phyloP scores from a whole-genome alignment of 2,113 vertebrate species.

The Cephalopholis sonnerati region DNA sequence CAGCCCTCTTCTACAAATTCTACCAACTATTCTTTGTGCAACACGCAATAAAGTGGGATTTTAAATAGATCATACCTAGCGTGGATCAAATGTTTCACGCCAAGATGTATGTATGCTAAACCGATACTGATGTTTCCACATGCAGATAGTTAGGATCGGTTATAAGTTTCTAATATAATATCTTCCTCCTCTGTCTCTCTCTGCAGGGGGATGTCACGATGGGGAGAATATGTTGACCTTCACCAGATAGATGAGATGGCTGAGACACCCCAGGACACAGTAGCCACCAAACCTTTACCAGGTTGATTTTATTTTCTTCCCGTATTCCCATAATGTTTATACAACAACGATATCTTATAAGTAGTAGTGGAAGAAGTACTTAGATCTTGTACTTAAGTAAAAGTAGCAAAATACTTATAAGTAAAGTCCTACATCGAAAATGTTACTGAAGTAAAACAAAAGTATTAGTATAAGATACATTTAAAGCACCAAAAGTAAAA shows the following conservation, averaged over 20 bases:
- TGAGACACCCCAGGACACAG: conserved; percentile 72
- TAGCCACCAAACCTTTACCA: conserved; percentile 49
- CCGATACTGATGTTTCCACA: not conserved
- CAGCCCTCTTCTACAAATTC: too few species aligned
- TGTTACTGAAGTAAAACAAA: too few species aligned
- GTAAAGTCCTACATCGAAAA: not conserved
- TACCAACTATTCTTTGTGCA: not conserved
- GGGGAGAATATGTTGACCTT: conserved; percentile 94
- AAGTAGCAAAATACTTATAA: not conserved
- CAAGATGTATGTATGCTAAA: not conserved
- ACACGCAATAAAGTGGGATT: not conserved
- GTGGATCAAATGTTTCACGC: not conserved
- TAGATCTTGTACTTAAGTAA: not conserved
- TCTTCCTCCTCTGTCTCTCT: not conserved
- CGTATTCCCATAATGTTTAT: not conserved
- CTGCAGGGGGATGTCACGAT: conserved; percentile 92
- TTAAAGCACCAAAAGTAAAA: too few species aligned
- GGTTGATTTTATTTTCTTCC: conserved; percentile 52
- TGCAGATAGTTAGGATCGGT: not conserved
- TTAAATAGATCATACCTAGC: not conserved
- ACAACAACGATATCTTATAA: not conserved
- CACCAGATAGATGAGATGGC: conserved; percentile 89
- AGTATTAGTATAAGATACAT: too few species aligned
- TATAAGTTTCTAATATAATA: not conserved
- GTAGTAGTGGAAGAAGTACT: too few species aligned